Evolutionary conservation across 2,888 invertebrate species (phyloP), one percentile per base, ranked within the genome.

Genomic region (Sinelater perroti): DNA sequence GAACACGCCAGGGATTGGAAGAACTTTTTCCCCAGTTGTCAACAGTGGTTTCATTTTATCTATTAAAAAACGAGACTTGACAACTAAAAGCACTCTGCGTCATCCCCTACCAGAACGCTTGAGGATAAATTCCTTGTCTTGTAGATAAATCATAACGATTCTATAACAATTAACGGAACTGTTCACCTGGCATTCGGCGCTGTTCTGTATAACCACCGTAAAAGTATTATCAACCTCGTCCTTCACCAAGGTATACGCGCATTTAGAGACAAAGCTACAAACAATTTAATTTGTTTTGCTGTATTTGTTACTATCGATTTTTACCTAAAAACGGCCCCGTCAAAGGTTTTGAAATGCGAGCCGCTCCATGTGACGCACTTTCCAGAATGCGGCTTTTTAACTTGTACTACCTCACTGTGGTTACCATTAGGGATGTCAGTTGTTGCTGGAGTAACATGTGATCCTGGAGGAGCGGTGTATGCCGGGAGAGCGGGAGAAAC

Each of bases 281-380:
- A 30, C 6, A 30, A 45, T 17, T 1, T 14, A 14, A 33, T 4
- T 33, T 11, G 16, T 13, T 5, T 5, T 33, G 3, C 10, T 5
- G n/a, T n/a, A n/a, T n/a, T n/a, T n/a, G n/a, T n/a, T n/a, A n/a
- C n/a, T n/a, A n/a, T n/a, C n/a, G n/a, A n/a, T n/a, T n/a, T 3
- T 33, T 30, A 53, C 53, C 53, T 53, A 6, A 28, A 53, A 28
- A 93, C 83, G 67, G 85, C 83, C 2, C 92, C 91, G 77, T 94
- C 93, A 70, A 94, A 94, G 0, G 93, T 93, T 75, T 91, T 90
- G 67, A 88, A 88, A 76, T 93, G 93, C 10, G 83, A 81, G 17
- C 89, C 90, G 16, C 88, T 87, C 94, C 94, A 95, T 1, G 87
- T 86, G 50, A 89, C 84, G 68, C 95, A 95, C 7, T 84, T 82